Evolutionary conservation across 2,797 vertebrate species (phyloP), one percentile per base, ranked within the genome.

Genomic region (Syngnathus rostellatus): DNA sequence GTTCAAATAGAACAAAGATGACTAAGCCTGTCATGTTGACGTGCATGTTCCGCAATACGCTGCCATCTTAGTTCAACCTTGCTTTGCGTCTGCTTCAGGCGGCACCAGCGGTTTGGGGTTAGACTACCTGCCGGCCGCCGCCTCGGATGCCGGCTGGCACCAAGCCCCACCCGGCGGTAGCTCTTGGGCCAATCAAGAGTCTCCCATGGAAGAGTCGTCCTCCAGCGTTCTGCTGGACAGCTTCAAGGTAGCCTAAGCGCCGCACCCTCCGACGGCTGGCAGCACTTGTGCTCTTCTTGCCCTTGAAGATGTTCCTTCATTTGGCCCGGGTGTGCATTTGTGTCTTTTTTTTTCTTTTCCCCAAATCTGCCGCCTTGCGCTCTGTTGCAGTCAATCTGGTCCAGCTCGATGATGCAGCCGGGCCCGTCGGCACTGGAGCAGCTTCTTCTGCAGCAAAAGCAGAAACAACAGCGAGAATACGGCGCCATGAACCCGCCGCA

Each of bases 401-500:
- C 96, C 63, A 97, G 95, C 86, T 96, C 96, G 83, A 98, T 99
- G 97, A 96, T 98, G 97, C 96, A 95, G 80, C 94, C 97, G 2
- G 96, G 97, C 79, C 97, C 96, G n/a, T 98, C 96, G 17, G 96
- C 97, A 48, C 91, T 99, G 92, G 97, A 99, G 92, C 97, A 98
- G 92, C 94, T 99, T 83, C 89, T 99, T 73, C 94, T 97, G 93
- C 97, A 99, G 91, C 97, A 99, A 91, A 97, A 99, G 71, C 95
- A 98, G 89, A 98, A 99, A 89, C 96, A 98, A 90, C 97, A 99
- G 89, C 92, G 95, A 2, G 94, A 94, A 75, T 95, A 95, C 88
- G 94, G 94, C 83, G 43, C 93, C 91, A 94, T 96, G 94, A 99
- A 99, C 88, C 96, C 96, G 31, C 97, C 97, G 59, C 97, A 99